Conservation (phyloP, 2,113 vertebrate species). For the Alethe diademata region DNA sequence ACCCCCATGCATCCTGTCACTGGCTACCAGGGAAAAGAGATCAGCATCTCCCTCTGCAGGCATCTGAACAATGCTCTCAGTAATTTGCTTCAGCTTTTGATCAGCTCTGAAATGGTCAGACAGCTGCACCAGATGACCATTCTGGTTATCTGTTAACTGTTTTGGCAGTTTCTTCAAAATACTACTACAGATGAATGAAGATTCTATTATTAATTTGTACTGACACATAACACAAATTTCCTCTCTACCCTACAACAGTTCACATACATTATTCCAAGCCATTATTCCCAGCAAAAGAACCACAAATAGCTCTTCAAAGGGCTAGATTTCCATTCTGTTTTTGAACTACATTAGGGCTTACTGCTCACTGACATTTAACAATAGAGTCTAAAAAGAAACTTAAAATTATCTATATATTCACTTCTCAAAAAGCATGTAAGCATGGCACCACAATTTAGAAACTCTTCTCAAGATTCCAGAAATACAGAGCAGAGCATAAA, state of each 20-base stretch:
- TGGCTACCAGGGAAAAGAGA: background rate
- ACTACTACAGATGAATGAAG: background rate
- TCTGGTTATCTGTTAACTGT: background rate
- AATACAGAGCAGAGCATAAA: background rate
- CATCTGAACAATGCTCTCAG: background rate
- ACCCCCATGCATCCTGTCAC: rapidly evolving
- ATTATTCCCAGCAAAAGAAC: background rate
- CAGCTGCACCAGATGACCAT: rapidly evolving
- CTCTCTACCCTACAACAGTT: background rate
- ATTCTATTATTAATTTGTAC: background rate
- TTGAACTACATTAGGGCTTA: background rate
- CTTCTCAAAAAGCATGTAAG: background rate
- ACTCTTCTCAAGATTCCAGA: background rate
- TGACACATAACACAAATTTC: background rate
- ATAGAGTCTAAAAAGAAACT: background rate
- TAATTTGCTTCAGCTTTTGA: background rate
- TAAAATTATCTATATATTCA: background rate
- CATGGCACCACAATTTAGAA: background rate
- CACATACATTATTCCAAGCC: background rate
- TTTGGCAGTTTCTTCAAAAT: background rate
- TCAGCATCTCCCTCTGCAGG: background rate
- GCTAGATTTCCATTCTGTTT: background rate
- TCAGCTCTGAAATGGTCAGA: background rate
- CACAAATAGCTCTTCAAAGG: background rate
- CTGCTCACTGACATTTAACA: background rate